Evolutionary conservation across 1,140 invertebrate species (phyloP), one percentile per base, ranked within the genome.

Genomic region (Andricus grossulariae): DNA sequence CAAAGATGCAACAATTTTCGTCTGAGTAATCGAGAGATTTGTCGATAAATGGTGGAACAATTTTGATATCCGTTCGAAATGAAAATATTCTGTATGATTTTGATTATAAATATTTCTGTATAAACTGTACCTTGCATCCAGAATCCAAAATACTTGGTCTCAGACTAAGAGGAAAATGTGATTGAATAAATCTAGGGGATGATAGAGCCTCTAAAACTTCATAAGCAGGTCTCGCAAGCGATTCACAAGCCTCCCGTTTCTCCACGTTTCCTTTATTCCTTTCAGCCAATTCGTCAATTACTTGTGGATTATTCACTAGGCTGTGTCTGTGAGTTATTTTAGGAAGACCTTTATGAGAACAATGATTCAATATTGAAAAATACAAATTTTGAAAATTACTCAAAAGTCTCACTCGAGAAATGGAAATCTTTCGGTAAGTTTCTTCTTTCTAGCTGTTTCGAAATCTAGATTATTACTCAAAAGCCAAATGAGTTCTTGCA

Each of bases 401-500:
- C 50, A 3, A 18, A 77, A 13, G 95, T 95, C 92, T 93, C 92
- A 96, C 95, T 96, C 95, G 82, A 96, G 90, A 90, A 96, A 96
- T 12, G 95, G 95, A 87, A 94, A 95, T 88, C 95, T 91, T 57
- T 94, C 90, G 0, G 90, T 89, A 2, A 96, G 87, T 5, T 90
- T 91, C 55, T 90, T 90, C 8, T 92, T 90, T 78, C 93, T 91
- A 0, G 95, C 94, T 72, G 89, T 92, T 66, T 93, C 90, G 80
- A 94, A 96, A 89, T 97, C 93, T 60, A 96, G 92, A 83, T 96
- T 90, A 83, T 96, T 96, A 13, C 92, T 92, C 25, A 97, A 87
- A 75, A 96, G 90, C 95, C 96, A 97, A 3, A 96, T 93, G 83
- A 97, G 92, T 90, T 97, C 96, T 86, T 96, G 95, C 0, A 94